Evolutionary conservation across 2,888 invertebrate species (phyloP), one percentile per base, ranked within the genome.

Genomic region (Buathra laborator): DNA sequence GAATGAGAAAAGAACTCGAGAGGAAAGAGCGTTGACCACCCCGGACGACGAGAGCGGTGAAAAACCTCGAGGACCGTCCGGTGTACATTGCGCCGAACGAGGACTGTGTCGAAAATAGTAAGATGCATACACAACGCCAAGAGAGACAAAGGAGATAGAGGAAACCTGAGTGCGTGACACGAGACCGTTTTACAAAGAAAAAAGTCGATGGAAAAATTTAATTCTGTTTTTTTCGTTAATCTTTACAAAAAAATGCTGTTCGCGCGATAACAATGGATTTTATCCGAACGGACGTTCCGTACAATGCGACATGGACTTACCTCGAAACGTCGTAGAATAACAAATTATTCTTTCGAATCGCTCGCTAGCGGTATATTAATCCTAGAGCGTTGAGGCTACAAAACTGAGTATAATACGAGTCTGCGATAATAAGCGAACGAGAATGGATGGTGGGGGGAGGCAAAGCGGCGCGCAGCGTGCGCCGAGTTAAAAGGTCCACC

Each of bases 21-120:
- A 62, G n/a, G 64, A 46, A 67, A 79, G 85, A 83, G 64, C 81
- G 71, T 24, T 32, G 53, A 70, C 59, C 46, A 53, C n/a, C n/a
- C 9, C 43, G 64, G 88, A 87, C 87, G 87, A 81, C 86, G 88
- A 89, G 89, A 87, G 56, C 56, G 56, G 56, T 56, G 56, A 24
- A 56, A 56, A 56, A 56, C 56, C 19, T 56, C 56, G 37, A 9
- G 56, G 19, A 12, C 56, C 56, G 56, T 24, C 24, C 56, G 24
- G 10, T 12, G 24, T 56, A 1, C 56, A 10, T 37, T 37, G 37
- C 6, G 37, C 37, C 56, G 56, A 56, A 19, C 56, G 56, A 24
- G 19, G 24, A 56, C 56, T 6, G 86, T 71, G 81, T 66, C 80
- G 75, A 86, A 86, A 86, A 86, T 85, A 86, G 82, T 59, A 10